Conservation (phyloP, 2,888 invertebrate species). For the Nebria brevicollis region DNA sequence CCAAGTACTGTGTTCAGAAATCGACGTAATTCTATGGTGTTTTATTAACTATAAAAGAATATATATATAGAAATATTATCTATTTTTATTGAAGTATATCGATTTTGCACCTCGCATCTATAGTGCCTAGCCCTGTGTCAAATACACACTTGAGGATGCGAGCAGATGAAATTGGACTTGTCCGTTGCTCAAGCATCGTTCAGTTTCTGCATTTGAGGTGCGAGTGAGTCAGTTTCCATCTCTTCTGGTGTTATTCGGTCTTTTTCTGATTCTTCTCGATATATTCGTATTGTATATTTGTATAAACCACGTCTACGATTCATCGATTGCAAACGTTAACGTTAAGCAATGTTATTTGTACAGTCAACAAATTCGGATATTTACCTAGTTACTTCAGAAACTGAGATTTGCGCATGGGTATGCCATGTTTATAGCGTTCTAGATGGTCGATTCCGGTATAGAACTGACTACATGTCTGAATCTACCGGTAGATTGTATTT, state of each 20-base stretch:
- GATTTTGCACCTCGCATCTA: neutral
- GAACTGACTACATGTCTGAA: neutral
- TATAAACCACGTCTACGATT: neutral
- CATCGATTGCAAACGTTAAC: neutral
- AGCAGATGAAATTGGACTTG: neutral
- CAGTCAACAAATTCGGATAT: neutral
- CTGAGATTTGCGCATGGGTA: neutral
- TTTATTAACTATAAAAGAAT: too few species aligned
- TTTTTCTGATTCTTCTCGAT: neutral
- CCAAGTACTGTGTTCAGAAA: too few species aligned
- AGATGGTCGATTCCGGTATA: neutral
- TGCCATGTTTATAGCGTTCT: neutral
- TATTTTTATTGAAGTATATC: neutral
- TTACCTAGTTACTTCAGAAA: neutral
- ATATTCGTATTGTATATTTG: neutral
- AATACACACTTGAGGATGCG: neutral
- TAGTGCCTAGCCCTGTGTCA: neutral
- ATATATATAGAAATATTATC: neutral
- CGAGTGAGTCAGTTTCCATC: neutral
- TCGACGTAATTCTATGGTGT: too few species aligned
- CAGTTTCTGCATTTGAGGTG: neutral
- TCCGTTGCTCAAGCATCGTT: neutral
- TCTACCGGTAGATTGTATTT: too few species aligned
- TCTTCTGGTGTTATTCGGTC: neutral
- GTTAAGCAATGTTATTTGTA: neutral